Evolutionary conservation across 2,113 vertebrate genomes (phyloP), one percentile per base, ranked within the genome.

Genomic region (Dolichallabes microphthalmus): DNA sequence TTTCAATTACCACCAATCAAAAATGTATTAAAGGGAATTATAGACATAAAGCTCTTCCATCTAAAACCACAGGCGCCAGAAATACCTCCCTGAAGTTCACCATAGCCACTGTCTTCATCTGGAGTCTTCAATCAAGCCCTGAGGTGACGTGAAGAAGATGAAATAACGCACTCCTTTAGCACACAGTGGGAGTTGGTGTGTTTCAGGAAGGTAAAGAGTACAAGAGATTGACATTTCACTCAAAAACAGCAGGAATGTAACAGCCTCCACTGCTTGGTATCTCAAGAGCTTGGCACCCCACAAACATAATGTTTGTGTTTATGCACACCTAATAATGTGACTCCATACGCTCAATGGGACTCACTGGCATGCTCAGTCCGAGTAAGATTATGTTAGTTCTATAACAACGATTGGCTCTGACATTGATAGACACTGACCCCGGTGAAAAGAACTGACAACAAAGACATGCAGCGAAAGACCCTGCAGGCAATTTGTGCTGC

Each of bases 401-500:
- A 68, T 35, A 58, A 79, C 27, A 57, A 53, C 79, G 76, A 85
- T 85, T 80, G 74, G 76, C 45, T 61, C 22, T 82, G 79, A 82
- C 68, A 63, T 39, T 82, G 69, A 82, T 75, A 64, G 58, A 55
- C 85, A 76, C 30, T 9, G 45, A 76, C 69, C 58, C 22, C 10
- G 3, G 53, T 64, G 69, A 75, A 86, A 82, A 66, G 35, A 86
- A 86, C 27, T 32, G n/a, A 63, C 79, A 82, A 64, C 79, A 86
- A 64, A 81, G 60, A 32, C 20, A 74, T 80, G 39, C 71, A 63
- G 79, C 7, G 2, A 81, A 32, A 81, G 25, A 86, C 53, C 76
- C 58, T 82, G 60, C 84, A 74, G 84, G 66, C 78, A 81, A 57
- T 81, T 85, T 85, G 63, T 85, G 76, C 76, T 85, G 61, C 63